Evolutionary conservation across 1,140 invertebrate genomes (phyloP).

Genomic region (Drosophila elegans): DNA sequence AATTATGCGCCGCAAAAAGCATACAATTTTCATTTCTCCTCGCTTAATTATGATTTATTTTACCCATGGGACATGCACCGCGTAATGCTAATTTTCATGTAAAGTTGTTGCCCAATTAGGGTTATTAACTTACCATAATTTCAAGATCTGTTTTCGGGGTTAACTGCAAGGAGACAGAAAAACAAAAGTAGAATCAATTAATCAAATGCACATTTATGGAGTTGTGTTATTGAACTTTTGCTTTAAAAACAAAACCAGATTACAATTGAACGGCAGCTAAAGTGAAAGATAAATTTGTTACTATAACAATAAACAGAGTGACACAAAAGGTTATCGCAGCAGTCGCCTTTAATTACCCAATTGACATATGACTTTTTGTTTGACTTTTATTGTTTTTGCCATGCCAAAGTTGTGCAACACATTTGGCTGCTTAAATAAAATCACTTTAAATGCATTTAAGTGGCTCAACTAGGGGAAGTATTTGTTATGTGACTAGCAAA

Average conservation of each 20-base stretch:
- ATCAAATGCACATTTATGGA: constrained; percentile 25
- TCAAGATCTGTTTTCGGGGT: constrained; percentile 46
- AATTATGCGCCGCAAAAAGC: constrained; percentile 36
- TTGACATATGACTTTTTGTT: constrained; percentile 72
- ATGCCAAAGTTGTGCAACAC: constrained; percentile 31
- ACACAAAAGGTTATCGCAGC: constrained; percentile 71
- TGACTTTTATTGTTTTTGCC: constrained; percentile 37
- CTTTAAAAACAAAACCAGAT: constrained; percentile 19
- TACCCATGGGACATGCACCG: constrained; percentile 49
- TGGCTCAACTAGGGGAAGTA: constrained; percentile 30
- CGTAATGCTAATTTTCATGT: constrained; percentile 67
- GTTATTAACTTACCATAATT: constrained; percentile 75
- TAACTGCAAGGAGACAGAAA: constrained; percentile 56
- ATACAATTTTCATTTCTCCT: constrained; percentile 38
- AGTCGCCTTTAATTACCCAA: constrained; percentile 70
- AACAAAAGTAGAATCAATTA: constrained; percentile 33
- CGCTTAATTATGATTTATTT: constrained; percentile 76
- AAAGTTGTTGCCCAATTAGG: constrained; percentile 65
- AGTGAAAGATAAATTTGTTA: constrained; percentile 49
- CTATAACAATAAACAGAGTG: constrained; percentile 35
- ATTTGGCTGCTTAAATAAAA: constrained; percentile 20
- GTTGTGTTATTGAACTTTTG: constrained; percentile 59
- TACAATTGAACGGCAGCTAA: constrained; percentile 35
- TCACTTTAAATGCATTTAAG: constrained; percentile 24
- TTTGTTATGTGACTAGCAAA: constrained; percentile 19